phyloP scores from a whole-genome alignment of 2,888 invertebrate genomes.

The Mongoloraphidia duomilia region DNA sequence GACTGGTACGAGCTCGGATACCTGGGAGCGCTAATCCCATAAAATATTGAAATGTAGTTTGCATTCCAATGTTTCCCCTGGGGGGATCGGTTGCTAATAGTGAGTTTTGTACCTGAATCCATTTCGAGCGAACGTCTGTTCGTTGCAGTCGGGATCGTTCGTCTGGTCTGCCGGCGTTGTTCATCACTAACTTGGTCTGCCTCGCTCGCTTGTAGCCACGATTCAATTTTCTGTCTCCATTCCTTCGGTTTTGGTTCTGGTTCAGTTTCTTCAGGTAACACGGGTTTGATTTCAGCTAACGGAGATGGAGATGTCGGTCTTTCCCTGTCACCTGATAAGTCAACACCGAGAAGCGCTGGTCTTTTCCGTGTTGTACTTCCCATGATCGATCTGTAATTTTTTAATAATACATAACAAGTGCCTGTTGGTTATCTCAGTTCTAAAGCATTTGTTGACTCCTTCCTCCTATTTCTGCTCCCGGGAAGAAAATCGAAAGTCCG shows the following conservation, averaged over 20 bases:
- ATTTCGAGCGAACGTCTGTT: conserved; percentile 69
- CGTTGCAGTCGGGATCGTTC: conserved; percentile 36
- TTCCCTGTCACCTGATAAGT: conserved; percentile 59
- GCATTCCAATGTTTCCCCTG: too few species aligned
- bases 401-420: not conserved
- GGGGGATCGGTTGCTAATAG: not conserved
- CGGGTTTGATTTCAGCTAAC: conserved; percentile 38
- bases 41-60: too few species aligned
- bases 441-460: too few species aligned
- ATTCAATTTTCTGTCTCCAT: conserved; percentile 82
- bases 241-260: conserved; percentile 45
- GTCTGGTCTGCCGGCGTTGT: conserved; percentile 46
- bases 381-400: conserved; percentile 61
- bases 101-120: conserved; percentile 51
- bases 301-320: conserved; percentile 54
- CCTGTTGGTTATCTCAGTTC: too few species aligned
- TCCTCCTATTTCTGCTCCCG: too few species aligned
- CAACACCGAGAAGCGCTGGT: conserved; percentile 60
- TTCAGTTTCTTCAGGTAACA: conserved; percentile 30
- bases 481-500: too few species aligned
- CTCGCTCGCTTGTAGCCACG: conserved; percentile 80
- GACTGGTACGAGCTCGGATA: too few species aligned
- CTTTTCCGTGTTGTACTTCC: conserved; percentile 59
- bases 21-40: too few species aligned
- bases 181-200: conserved; percentile 61